Base-by-base conservation (phyloP, 2,797 vertebrate genomes). In the Remorina albescens region DNA sequence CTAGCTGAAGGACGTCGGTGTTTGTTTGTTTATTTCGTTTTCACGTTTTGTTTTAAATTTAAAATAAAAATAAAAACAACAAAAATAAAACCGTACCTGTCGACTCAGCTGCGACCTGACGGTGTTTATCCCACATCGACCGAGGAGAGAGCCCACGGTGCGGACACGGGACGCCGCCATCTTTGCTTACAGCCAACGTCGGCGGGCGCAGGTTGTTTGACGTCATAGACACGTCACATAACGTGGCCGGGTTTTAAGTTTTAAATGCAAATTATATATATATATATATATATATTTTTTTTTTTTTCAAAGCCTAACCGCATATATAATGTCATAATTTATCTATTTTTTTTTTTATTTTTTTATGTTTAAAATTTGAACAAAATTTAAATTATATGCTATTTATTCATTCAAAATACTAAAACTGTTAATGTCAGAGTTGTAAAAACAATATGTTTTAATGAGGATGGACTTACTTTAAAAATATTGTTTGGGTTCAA, bases 131-230 rank as follows among this genome's bases (percentile, higher is more conserved):
- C 74, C 77, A 85, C 83, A 93, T 89, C 87, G 93, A 4, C 54
- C 59, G 0, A 94, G 30, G 36, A 94, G 32, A 6, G 49, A 88
- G 2, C 81, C 65, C 58, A 89, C 82, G 5, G 82, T 62, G 12
- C 87, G 78, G 1, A 80, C 72, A 71, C 88, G 12, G 88, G 86
- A 75, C 70, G 92, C 88, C 71, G 95, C 94, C 95, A 95, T 95
- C 26, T 89, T 94, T 70, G 12, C 30, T 57, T 15, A 8, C 50
- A 13, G 39, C 21, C 71, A 19, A 82, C 78, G 82, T 86, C 56
- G 0, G 0, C 0, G 37, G n/a, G 56, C 76, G 90, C 91, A 93
- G 88, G 88, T 78, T 19, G 28, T 7, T 0, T 0, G 0, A 41
- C 74, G 83, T 88, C 67, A 84, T 2, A 42, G 28, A 25, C 8